These are phyloP conservation scores for Ceryle rudis DNA, from an alignment of 2,797 vertebrate species.

Conservation along the genomic window DNA sequence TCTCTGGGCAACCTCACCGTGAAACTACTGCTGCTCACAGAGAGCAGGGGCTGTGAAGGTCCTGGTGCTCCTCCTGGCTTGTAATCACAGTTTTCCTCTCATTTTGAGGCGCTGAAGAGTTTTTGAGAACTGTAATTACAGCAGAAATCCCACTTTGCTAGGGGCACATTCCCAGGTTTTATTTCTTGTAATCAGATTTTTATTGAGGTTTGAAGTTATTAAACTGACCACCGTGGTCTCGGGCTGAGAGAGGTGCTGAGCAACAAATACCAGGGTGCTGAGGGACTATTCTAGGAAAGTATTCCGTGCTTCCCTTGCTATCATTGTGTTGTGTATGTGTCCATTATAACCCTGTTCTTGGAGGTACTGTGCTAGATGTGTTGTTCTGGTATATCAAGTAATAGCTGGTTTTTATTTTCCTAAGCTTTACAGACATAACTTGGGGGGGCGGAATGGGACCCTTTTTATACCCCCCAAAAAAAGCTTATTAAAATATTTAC, in stretches of 20 bases:
- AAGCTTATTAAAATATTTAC: not conserved
- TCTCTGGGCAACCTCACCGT: no score
- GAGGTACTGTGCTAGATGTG: not conserved
- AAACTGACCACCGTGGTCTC: not conserved
- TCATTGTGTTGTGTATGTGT: not conserved
- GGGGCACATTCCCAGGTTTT: accelerated
- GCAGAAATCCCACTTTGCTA: not conserved
- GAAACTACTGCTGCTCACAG: not conserved
- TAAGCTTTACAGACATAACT: not conserved
- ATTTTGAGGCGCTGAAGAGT: not conserved
- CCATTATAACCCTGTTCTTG: not conserved
- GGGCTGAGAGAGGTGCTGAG: not conserved
- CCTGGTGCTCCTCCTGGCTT: not conserved
- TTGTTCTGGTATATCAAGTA: not conserved
- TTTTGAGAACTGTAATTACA: not conserved
- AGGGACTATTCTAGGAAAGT: not conserved
- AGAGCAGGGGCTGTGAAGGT: not conserved
- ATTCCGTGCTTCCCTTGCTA: not conserved
- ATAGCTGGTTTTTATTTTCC: not conserved
- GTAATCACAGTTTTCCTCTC: accelerated
- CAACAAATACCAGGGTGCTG: not conserved
- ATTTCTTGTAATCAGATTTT: not conserved
- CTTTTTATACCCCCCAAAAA: not conserved
- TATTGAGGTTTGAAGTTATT: not conserved
- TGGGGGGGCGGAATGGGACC: not conserved